These are phyloP conservation scores for Deroplatys truncata DNA, from an alignment of 2,888 invertebrate genomes.

Conservation along the genomic window DNA sequence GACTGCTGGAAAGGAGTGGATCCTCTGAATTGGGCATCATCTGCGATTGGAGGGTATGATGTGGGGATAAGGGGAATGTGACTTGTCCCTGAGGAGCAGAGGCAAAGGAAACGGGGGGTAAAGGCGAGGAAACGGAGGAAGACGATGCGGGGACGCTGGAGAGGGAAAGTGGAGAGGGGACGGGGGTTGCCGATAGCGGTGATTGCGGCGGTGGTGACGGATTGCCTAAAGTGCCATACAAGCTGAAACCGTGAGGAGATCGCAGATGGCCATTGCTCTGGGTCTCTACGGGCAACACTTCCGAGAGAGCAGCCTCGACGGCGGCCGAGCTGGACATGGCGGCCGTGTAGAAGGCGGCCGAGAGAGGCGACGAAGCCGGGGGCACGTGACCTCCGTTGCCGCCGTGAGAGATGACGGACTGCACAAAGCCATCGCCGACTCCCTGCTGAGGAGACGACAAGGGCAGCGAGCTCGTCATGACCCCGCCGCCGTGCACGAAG, in stretches of 20 bases:
- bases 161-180: conserved; percentile 48
- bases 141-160: conserved; percentile 40
- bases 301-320: conserved; percentile 80
- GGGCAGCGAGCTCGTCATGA: conserved; percentile 45
- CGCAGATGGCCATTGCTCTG: conserved; percentile 9
- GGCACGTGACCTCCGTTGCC: conserved; percentile 37
- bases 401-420: conserved; percentile 38
- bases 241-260: conserved; percentile 53
- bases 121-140: conserved; percentile 40
- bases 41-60: conserved; percentile 63
- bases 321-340: conserved; percentile 84
- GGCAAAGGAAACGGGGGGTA: conserved; percentile 44
- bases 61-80: conserved; percentile 44
- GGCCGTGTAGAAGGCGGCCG: conserved; percentile 78
- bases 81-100: conserved; percentile 40
- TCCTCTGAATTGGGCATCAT: conserved; percentile 88
- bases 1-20: conserved; percentile 76
- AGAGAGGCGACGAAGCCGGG: conserved; percentile 64
- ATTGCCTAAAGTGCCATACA: conserved; percentile 27
- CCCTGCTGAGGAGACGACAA: conserved; percentile 45
- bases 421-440: conserved; percentile 40
- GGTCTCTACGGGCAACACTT: conserved; percentile 60
- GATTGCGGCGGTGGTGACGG: conserved; percentile 36
- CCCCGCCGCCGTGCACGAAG: conserved; percentile 38
- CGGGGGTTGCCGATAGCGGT: conserved; percentile 54